Base-by-base conservation (phyloP, 2,113 vertebrate genomes). In the Nematolebias whitei region DNA sequence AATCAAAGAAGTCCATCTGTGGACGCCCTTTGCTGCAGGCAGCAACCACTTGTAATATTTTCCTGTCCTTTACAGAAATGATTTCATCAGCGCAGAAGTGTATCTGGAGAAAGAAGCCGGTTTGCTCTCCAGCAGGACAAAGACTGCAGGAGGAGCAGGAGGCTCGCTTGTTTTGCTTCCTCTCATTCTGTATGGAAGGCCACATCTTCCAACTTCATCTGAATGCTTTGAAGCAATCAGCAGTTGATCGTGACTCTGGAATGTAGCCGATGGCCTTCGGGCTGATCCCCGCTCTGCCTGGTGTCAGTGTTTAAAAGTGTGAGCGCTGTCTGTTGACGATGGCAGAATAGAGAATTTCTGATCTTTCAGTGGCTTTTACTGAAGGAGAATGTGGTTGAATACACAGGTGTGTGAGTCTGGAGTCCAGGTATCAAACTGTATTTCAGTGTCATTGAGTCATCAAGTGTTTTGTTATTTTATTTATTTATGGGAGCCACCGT, bases 161-260 rank as follows among this genome's bases (percentile, higher is more conserved):
- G 44, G 2, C 47, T 23, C 32, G 72, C 63, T 74, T 70, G 54
- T 76, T 70, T 56, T 51, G 26, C 45, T 53, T 2, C 54, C 39
- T 20, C 38, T 60, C 32, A 24, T 68, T 6, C n/a, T 41, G 47
- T 41, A 67, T 66, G 69, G 61, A 14, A 40, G 51, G 35, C 69
- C 69, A 24, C 58, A 51, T 63, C 64, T 67, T 59, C 26, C 1
- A 61, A 66, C 65, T 60, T 72, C 79, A 76, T 79, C 71, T 59
- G 44, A 76, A 64, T 52, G 52, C 69, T 74, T 68, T 18, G 20
- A 26, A 26, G 26, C 52, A 45, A 74, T 81, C 67, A 67, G 75
- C 67, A 67, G 75, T 83, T 78, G 29, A 61, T 80, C 18, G 57
- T 74, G 72, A 76, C 38, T 68, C 51, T 38, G 53, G 51, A 71